Base-by-base conservation (phyloP, 2,888 invertebrate genomes). In the Scelioninae gen. 1 region DNA sequence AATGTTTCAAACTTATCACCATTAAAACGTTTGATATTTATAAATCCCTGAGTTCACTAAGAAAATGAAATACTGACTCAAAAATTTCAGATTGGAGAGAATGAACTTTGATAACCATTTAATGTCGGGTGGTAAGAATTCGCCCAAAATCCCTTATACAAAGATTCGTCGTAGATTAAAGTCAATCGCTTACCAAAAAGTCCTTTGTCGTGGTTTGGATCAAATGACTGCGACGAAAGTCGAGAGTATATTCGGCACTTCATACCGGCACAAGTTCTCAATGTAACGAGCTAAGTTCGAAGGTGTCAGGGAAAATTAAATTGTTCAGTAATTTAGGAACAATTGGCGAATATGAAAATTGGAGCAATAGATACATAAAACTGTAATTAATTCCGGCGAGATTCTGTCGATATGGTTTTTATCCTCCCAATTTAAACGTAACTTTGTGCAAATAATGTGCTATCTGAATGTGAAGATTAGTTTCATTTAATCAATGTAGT, bases 161-260 rank as follows among this genome's bases (percentile, higher is more conserved):
- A 82, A 82, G 82, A 82, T 82, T 82, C 82, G 71, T 66, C 76
- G 76, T 81, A 81, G 71, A 81, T 81, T 81, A 81, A 75, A 81
- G 81, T 76, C 81, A 81, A 81, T 76, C 76, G 81, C 76, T 76
- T 76, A 75, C 75, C 81, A 49, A 71, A 65, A 76, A 63, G 75
- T 75, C 75, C 65, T 81, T 81, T 81, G 81, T 81, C 81, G 76
- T 34, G 51, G 68, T 40, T 32, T 40, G 49, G 65, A 69, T 81
- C 81, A 75, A 81, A 76, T 81, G 81, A 76, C 65, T 81, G 51
- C 81, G 68, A 74, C 74, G 81, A 76, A 81, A 76, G 65, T 69
- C 55, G 76, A 68, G 76, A 68, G 75, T 81, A n/a, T n/a, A 47
- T 71, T 58, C 65, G 32, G 43, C 63, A 55, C 69, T 75, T 81